Conservation (phyloP, 2,113 vertebrate genomes). For the Agapornis roseicollis region DNA sequence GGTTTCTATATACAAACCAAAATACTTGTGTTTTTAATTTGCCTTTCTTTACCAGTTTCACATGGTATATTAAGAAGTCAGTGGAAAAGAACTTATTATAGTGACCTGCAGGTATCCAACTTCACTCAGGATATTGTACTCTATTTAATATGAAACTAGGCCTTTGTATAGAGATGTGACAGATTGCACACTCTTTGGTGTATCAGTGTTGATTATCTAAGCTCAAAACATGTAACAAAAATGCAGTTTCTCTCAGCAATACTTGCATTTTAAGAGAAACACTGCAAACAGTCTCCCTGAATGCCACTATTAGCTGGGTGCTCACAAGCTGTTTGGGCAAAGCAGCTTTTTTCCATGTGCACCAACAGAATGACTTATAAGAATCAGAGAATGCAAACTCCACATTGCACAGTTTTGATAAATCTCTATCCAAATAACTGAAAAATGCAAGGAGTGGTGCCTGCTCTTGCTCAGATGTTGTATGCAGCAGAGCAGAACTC, state of each 20-base stretch:
- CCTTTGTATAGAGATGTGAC: background rate
- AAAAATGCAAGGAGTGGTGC: background rate
- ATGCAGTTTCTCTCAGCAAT: background rate
- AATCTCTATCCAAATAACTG: background rate
- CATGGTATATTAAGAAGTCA: background rate
- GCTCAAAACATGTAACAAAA: background rate
- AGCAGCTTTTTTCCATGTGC: background rate
- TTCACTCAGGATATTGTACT: background rate
- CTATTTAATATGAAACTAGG: background rate
- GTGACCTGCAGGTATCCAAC: background rate
- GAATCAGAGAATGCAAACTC: background rate
- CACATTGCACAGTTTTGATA: background rate
- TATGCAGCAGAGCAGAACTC: background rate
- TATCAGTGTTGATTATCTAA: background rate
- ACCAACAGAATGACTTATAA: background rate
- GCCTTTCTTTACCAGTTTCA: background rate
- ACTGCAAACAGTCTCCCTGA: background rate
- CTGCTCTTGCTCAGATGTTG: background rate
- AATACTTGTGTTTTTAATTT: background rate
- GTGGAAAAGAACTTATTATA: background rate
- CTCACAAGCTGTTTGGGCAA: slow-evolving; percentile 4
- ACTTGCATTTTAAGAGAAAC: background rate
- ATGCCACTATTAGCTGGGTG: background rate
- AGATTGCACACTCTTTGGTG: background rate
- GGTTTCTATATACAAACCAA: background rate